Conservation (phyloP, 2,797 vertebrate genomes). For the Sebastes iracundus region DNA sequence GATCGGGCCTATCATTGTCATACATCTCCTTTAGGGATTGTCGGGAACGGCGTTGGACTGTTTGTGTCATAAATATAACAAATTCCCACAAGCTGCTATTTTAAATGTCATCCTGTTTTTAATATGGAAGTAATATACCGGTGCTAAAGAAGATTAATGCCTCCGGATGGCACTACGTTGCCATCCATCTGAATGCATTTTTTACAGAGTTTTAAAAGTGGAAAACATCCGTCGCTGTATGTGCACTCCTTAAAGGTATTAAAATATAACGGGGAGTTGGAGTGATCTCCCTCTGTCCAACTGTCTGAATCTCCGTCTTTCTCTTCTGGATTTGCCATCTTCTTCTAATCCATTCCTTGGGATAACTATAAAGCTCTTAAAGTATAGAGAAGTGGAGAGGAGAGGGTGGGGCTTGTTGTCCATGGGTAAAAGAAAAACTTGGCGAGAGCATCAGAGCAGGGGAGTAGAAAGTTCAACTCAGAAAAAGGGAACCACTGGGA, state of each 20-base stretch:
- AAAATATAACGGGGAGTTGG: neutral
- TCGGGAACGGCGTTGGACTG: neutral
- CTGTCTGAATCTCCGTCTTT: constrained; percentile 25
- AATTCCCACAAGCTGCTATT: constrained; percentile 27
- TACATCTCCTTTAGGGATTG: constrained; percentile 1
- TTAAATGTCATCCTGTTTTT: constrained; percentile 47
- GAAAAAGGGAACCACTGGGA: neutral
- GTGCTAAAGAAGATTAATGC: constrained; percentile 46
- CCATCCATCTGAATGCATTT: constrained; percentile 37
- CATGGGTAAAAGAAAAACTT: neutral
- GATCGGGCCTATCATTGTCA: constrained; percentile 13
- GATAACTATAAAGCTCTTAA: constrained; percentile 36
- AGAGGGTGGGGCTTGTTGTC: constrained; percentile 9
- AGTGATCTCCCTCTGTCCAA: constrained; percentile 7
- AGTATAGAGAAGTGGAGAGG: neutral
- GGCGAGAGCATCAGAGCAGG: neutral
- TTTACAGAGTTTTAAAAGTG: constrained; percentile 25
- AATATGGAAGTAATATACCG: constrained; percentile 39
- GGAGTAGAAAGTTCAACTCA: constrained; percentile 9
- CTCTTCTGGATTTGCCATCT: constrained; percentile 31
- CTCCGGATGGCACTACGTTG: constrained; percentile 32
- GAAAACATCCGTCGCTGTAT: constrained; percentile 29
- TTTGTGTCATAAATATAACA: constrained; percentile 31
- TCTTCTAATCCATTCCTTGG: constrained; percentile 36
- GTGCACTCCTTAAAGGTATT: constrained; percentile 28